These are phyloP conservation scores for Kryptopterus vitreolus DNA, from an alignment of 2,797 vertebrate genomes.

Conservation along the genomic window DNA sequence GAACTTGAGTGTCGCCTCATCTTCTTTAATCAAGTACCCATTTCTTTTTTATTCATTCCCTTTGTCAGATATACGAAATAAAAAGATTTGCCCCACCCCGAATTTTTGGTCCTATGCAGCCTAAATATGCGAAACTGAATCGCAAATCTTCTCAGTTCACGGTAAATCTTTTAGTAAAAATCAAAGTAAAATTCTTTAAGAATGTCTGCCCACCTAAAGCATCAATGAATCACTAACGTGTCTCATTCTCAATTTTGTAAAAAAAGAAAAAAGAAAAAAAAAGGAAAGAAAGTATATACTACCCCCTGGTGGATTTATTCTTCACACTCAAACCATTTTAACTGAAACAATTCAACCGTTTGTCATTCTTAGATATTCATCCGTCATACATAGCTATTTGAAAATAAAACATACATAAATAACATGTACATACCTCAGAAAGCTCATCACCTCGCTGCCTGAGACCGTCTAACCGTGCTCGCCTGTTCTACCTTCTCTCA, in stretches of 20 bases:
- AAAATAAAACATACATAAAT: no score
- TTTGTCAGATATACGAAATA: background rate
- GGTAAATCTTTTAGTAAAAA: background rate
- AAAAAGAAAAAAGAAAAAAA: no score
- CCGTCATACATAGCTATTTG: no score
- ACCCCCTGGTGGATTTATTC: slow-evolving; percentile 24
- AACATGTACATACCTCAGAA: no score
- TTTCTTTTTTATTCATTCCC: background rate
- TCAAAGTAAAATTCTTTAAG: background rate
- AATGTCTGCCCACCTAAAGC: background rate
- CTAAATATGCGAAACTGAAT: background rate
- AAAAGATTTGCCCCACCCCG: background rate
- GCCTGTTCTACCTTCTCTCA: no score
- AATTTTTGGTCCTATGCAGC: background rate
- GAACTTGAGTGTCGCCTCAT: background rate
- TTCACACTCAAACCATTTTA: background rate
- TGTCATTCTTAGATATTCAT: no score
- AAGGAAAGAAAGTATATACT: background rate
- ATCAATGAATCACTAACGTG: background rate
- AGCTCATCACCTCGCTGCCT: no score
- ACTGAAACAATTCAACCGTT: no score
- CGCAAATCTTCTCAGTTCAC: background rate
- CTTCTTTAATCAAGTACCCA: background rate
- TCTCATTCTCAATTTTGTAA: background rate
- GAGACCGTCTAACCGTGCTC: no score